Evolutionary conservation across 2,797 vertebrate species (phyloP).

Genomic region (Malacoctenus gilli): DNA sequence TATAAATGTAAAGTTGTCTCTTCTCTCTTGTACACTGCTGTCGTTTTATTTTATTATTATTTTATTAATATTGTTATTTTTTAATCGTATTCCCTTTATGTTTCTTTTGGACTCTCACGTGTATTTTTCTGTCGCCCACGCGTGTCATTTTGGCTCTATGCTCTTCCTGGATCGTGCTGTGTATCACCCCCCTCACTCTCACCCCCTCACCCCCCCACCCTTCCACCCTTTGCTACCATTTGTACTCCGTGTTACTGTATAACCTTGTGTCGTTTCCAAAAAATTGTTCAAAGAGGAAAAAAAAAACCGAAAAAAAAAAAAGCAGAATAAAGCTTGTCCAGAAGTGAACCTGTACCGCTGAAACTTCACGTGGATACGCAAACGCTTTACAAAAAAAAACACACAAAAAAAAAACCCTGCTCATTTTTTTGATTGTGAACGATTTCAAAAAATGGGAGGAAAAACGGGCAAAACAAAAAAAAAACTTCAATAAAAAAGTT

Average conservation of each 20-base stretch:
- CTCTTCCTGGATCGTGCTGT: slow-evolving; percentile 80
- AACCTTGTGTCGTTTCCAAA: slow-evolving; percentile 77
- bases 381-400: slow-evolving; percentile 51
- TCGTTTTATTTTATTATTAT: slow-evolving; percentile 80
- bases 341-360: slow-evolving; percentile 69
- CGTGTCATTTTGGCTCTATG: slow-evolving; percentile 74
- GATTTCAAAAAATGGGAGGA: slow-evolving; percentile 57
- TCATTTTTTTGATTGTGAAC: slow-evolving; percentile 70
- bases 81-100: slow-evolving; percentile 75
- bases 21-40: slow-evolving; percentile 82
- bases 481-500: slow-evolving; percentile 58
- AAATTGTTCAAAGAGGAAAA: slow-evolving; percentile 56
- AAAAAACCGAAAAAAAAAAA: slow-evolving; percentile 41
- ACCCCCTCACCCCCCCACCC: slow-evolving; percentile 44
- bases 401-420: slow-evolving; percentile 28
- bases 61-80: slow-evolving; percentile 79
- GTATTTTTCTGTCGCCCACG: slow-evolving; percentile 68
- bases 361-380: slow-evolving; percentile 75
- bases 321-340: slow-evolving; percentile 55
- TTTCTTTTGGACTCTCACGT: slow-evolving; percentile 66
- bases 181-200: slow-evolving; percentile 66
- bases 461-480: not conserved
- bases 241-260: slow-evolving; percentile 79
- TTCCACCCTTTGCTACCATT: slow-evolving; percentile 70
- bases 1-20: slow-evolving; percentile 86